These are phyloP conservation scores for Synanthedon andrenaeformis DNA, from an alignment of 2,888 invertebrate species.

Conservation along the genomic window DNA sequence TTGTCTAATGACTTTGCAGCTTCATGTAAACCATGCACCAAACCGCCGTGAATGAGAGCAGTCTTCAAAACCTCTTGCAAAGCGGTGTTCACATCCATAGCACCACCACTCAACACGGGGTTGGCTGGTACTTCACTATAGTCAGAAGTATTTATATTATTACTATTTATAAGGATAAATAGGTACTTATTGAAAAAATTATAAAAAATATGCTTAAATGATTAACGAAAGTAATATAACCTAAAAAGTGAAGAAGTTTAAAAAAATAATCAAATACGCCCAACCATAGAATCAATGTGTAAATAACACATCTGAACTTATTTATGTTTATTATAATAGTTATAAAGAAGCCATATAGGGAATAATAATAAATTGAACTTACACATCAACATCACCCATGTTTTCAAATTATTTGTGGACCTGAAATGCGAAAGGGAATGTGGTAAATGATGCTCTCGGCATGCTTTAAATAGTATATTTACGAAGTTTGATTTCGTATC, in stretches of 20 bases:
- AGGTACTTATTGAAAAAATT: too few relatives aligned
- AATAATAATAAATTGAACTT: slow-evolving; percentile 58
- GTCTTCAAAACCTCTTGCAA: slow-evolving; percentile 97
- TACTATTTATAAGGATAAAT: too few relatives aligned
- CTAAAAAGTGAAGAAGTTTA: too few relatives aligned
- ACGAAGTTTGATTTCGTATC: too few relatives aligned
- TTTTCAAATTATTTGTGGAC: slow-evolving; percentile 47
- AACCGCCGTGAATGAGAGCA: slow-evolving; percentile 93
- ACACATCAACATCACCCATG: slow-evolving; percentile 88
- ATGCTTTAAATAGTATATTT: too few relatives aligned
- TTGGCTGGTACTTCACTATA: slow-evolving; percentile 77
- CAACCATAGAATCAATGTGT: too few relatives aligned
- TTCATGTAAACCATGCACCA: slow-evolving; percentile 97
- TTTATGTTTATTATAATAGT: too few relatives aligned
- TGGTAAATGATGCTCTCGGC: slow-evolving; percentile 20
- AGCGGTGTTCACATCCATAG: slow-evolving; percentile 95
- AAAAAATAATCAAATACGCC: too few relatives aligned
- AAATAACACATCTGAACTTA: too few relatives aligned
- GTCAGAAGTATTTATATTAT: too few relatives aligned
- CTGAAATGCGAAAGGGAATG: slow-evolving; percentile 58
- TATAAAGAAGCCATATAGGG: slow-evolving; percentile 4
- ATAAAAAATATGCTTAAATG: too few relatives aligned
- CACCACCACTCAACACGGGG: slow-evolving; percentile 74
- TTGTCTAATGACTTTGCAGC: slow-evolving; percentile 98
- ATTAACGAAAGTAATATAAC: too few relatives aligned